A percentile compares a stretch with the other conserved stretches of the same genome.
These are phyloP conservation scores for Microcebus jonahi DNA, from an alignment of 2,113 vertebrate genomes.

Conservation along the genomic window DNA sequence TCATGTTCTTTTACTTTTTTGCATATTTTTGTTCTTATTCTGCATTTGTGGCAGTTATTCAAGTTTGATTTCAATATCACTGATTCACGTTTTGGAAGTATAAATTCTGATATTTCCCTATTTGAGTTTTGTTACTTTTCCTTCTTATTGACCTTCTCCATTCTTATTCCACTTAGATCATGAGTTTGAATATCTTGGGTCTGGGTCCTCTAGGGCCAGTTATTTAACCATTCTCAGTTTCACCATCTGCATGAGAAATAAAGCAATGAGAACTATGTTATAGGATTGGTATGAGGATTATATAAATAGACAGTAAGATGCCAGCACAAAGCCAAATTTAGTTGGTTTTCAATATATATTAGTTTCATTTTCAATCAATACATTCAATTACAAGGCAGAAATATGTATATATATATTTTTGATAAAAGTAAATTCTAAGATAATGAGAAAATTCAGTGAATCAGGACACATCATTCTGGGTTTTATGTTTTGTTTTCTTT, in stretches of 20 bases:
- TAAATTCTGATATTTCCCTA: neutral
- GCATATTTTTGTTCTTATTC: neutral
- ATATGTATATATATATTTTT: neutral
- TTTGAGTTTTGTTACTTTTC: constrained; percentile 13
- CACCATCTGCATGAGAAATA: neutral
- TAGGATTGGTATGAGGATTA: neutral
- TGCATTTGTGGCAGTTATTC: neutral
- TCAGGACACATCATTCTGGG: neutral
- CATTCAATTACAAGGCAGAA: neutral
- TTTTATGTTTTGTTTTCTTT: constrained; percentile 9
- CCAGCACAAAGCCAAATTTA: neutral
- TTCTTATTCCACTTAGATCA: neutral
- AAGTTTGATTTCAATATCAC: constrained; percentile 4
- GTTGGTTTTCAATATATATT: neutral
- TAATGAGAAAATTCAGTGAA: constrained; percentile 6
- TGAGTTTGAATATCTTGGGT: neutral
- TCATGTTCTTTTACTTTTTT: neutral
- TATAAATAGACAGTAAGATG: neutral
- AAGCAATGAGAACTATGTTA: neutral
- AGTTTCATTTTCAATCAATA: neutral
- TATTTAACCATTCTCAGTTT: neutral
- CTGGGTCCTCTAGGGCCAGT: neutral
- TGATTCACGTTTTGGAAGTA: neutral
- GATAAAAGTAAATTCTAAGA: neutral
- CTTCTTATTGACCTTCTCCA: neutral